These are phyloP conservation scores for Zhuqinia jingwanae DNA, from an alignment of 2,888 invertebrate genomes.

Conservation along the genomic window DNA sequence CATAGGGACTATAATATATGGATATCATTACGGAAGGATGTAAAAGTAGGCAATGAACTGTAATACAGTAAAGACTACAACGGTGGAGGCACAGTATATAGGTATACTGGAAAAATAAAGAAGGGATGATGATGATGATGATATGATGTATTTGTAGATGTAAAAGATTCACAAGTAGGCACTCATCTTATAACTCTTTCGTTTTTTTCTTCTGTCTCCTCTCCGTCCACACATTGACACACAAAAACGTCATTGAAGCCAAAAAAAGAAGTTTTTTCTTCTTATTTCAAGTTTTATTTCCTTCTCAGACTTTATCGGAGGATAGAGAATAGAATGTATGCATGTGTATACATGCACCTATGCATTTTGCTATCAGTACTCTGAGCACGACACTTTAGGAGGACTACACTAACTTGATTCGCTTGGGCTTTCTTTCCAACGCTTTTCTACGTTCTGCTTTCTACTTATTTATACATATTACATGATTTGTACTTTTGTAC, in stretches of 20 bases:
- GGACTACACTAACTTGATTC: slow-evolving; percentile 25
- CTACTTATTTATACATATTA: neutral
- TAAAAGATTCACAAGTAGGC: slow-evolving; percentile 32
- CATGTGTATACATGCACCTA: too few species aligned
- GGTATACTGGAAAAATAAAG: too few species aligned
- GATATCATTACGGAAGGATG: slow-evolving; percentile 18
- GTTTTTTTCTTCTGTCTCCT: slow-evolving; percentile 31
- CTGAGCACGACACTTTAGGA: slow-evolving; percentile 56
- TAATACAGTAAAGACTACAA: neutral
- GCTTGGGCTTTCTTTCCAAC: slow-evolving; percentile 35
- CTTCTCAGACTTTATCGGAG: neutral
- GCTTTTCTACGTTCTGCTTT: neutral
- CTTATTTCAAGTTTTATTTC: neutral
- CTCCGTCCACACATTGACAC: neutral
- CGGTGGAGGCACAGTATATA: too few species aligned
- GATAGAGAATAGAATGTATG: slow-evolving; percentile 6
- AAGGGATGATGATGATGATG: neutral
- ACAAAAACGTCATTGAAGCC: slow-evolving; percentile 19
- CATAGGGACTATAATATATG: neutral
- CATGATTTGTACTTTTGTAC: slow-evolving; percentile 6
- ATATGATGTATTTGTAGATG: too few species aligned
- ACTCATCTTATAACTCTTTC: neutral
- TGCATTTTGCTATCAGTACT: slow-evolving; percentile 55
- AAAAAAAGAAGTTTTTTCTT: slow-evolving; percentile 15
- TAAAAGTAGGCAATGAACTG: neutral